Conservation (phyloP, 2,888 invertebrate species). For the Villa cingulata region DNA sequence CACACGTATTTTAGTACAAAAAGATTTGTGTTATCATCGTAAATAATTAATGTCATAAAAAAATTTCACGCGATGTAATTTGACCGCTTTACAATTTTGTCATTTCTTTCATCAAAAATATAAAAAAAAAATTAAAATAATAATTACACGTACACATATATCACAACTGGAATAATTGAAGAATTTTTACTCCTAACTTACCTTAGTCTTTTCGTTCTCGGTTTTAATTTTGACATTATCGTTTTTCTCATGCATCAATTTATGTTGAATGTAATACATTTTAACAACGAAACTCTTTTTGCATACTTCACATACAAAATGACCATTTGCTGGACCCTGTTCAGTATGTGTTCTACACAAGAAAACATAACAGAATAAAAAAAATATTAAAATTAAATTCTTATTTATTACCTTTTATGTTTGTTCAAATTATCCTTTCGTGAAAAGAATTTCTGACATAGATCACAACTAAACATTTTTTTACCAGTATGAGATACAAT, state of each 20-base stretch:
- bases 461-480: slow-evolving; percentile 50
- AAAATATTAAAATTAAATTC: neutral
- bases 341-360: slow-evolving; percentile 26
- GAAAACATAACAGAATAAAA: neutral
- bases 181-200: too few relatives aligned
- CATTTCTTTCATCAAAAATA: too few relatives aligned
- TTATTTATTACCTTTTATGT: slow-evolving; percentile 29
- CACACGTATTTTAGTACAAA: too few relatives aligned
- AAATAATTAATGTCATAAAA: too few relatives aligned
- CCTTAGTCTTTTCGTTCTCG: slow-evolving; percentile 14
- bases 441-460: slow-evolving; percentile 43
- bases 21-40: too few relatives aligned
- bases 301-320: slow-evolving; percentile 50
- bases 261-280: slow-evolving; percentile 51
- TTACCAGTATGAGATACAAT: slow-evolving; percentile 52
- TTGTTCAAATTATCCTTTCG: slow-evolving; percentile 36
- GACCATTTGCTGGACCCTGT: slow-evolving; percentile 26
- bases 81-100: too few relatives aligned
- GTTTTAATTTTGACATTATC: slow-evolving; percentile 9
- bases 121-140: too few relatives aligned
- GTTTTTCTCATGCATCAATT: slow-evolving; percentile 38
- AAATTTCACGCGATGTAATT: too few relatives aligned
- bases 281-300: slow-evolving; percentile 52
- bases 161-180: too few relatives aligned
- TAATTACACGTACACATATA: too few relatives aligned